These are phyloP conservation scores for Alloplasta piceator DNA, from an alignment of 2,888 invertebrate species.

Conservation along the genomic window DNA sequence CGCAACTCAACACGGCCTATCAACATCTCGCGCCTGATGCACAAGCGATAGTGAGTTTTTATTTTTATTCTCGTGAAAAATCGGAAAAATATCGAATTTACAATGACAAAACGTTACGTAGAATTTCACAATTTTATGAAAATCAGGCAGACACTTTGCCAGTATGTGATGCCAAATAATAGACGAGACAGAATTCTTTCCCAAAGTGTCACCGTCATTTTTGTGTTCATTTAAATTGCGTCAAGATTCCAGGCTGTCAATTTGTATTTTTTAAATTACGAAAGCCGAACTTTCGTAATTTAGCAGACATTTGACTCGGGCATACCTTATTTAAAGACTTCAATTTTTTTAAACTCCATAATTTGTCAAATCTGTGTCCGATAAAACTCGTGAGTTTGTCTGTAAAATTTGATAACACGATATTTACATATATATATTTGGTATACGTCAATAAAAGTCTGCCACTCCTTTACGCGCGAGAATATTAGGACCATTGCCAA, in stretches of 20 bases:
- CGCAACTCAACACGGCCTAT: constrained; percentile 81
- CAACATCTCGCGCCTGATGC: constrained; percentile 82
- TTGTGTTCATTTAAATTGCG: no score
- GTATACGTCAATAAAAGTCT: not conserved
- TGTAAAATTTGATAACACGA: not conserved
- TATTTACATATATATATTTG: constrained; percentile 1
- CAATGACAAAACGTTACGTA: not conserved
- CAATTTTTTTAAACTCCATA: no score
- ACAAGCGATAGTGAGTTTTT: constrained; percentile 80
- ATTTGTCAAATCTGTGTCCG: no score
- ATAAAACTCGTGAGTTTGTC: not conserved
- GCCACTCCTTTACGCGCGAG: no score
- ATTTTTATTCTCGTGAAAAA: not conserved
- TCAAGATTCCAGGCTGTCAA: no score
- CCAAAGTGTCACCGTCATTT: no score
- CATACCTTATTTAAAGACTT: no score
- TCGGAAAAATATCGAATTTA: not conserved
- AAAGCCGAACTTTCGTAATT: no score
- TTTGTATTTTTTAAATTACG: no score
- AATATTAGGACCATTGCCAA: no score
- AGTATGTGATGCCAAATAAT: not conserved
- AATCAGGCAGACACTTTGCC: not conserved
- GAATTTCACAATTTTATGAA: constrained; percentile 13
- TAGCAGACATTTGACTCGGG: no score
- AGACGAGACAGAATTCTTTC: not conserved